Conservation (phyloP, 2,113 vertebrate genomes). For the Ctenomys sociabilis region DNA sequence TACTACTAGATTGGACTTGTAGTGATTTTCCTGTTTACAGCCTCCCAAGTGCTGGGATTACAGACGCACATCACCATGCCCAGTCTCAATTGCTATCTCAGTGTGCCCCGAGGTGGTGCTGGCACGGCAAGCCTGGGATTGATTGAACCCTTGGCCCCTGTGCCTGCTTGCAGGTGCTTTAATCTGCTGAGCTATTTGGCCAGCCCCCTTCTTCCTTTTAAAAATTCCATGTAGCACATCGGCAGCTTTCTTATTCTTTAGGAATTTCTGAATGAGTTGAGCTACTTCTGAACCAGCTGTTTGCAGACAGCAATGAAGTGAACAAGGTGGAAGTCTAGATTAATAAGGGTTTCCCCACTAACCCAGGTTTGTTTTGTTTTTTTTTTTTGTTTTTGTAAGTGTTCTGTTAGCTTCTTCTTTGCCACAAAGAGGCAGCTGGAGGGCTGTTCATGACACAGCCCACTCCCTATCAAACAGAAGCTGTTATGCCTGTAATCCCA, state of each 20-base stretch:
- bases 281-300: slow-evolving; percentile 11
- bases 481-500: too few species aligned
- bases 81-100: too few species aligned
- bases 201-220: too few species aligned
- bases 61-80: too few species aligned
- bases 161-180: too few species aligned
- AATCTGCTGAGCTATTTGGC: too few species aligned
- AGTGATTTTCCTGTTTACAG: too few species aligned
- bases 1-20: too few species aligned
- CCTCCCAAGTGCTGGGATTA: too few species aligned
- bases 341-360: not conserved
- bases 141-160: too few species aligned
- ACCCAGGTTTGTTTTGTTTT: not conserved
- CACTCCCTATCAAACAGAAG: not conserved
- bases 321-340: not conserved
- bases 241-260: not conserved
- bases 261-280: not conserved
- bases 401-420: not conserved
- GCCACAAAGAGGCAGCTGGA: not conserved
- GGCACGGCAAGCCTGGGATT: too few species aligned
- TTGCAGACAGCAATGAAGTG: not conserved
- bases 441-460: not conserved
- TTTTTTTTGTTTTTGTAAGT: not conserved
- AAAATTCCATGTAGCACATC: not conserved
- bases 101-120: too few species aligned